phyloP scores from a whole-genome alignment of 2,113 vertebrate genomes.

The Neopipo cinnamomea region DNA sequence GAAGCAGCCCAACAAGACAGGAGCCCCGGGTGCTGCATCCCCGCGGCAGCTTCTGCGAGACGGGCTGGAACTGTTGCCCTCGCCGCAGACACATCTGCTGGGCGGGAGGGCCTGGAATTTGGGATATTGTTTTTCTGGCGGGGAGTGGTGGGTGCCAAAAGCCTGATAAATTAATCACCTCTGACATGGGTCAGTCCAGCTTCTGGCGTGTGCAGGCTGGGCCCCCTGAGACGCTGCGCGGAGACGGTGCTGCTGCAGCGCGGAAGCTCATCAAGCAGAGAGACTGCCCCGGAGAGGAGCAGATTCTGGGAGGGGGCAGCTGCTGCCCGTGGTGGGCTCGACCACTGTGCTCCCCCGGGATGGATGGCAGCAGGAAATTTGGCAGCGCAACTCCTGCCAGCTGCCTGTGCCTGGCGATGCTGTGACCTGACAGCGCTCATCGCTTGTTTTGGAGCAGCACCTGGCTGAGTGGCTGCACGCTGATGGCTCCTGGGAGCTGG shows the following conservation, averaged over 20 bases:
- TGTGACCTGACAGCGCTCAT: not conserved
- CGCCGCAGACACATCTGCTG: conserved; percentile 59
- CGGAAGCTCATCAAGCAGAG: not conserved
- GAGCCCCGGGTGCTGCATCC: not conserved
- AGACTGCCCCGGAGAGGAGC: not conserved
- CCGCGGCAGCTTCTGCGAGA: not conserved
- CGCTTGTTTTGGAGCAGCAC: not conserved
- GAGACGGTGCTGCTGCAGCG: not conserved
- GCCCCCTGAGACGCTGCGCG: not conserved
- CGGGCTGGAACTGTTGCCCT: not conserved
- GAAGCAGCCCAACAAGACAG: not conserved
- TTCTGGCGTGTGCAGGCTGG: conserved; percentile 29
- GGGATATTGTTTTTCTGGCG: conserved; percentile 65
- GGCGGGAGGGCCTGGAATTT: conserved; percentile 56
- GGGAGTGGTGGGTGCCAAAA: conserved; percentile 54
- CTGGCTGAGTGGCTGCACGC: not conserved
- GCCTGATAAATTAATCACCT: conserved; percentile 68
- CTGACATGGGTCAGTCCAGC: conserved; percentile 62
- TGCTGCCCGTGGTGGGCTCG: accelerated
- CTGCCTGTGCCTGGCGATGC: not conserved
- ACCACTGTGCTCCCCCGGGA: accelerated
- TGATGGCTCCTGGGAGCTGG: not conserved
- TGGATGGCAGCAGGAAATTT: not conserved
- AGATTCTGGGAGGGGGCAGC: not conserved
- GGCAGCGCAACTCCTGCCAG: not conserved